Conservation (phyloP, 2,888 invertebrate species). For the Dynastes maya region DNA sequence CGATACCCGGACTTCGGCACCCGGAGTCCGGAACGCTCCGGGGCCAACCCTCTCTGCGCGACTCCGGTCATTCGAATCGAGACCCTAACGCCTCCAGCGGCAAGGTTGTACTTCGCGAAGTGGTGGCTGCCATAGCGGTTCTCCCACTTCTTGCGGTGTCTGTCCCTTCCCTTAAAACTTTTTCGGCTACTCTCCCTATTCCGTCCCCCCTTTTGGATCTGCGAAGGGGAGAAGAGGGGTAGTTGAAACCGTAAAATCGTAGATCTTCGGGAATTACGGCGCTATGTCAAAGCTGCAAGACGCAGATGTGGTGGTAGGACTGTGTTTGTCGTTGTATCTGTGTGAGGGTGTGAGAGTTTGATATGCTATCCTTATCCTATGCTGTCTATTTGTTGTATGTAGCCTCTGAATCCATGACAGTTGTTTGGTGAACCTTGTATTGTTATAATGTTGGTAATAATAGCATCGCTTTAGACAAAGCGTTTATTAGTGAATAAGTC, state of each 20-base stretch:
- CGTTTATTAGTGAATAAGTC: too few species aligned
- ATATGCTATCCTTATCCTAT: not conserved
- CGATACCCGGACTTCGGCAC: slow-evolving; percentile 64
- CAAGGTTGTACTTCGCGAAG: too few species aligned
- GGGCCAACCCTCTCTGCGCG: slow-evolving; percentile 65
- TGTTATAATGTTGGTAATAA: too few species aligned
- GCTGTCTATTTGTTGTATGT: too few species aligned
- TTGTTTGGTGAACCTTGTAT: too few species aligned
- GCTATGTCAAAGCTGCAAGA: not conserved
- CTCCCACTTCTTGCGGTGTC: not conserved
- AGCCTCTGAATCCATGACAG: too few species aligned
- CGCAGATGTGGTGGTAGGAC: not conserved
- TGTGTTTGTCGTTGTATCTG: too few species aligned
- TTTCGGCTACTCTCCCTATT: not conserved
- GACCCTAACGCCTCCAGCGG: slow-evolving; percentile 23
- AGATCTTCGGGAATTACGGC: slow-evolving; percentile 11
- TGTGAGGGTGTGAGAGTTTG: not conserved
- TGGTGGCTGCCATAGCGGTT: not conserved
- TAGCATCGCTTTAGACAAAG: too few species aligned
- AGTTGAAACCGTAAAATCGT: slow-evolving; percentile 1
- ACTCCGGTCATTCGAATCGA: slow-evolving; percentile 44
- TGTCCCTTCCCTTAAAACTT: not conserved
- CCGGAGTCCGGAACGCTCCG: slow-evolving; percentile 60
- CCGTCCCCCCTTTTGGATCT: not conserved
- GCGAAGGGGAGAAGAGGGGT: too few species aligned